A percentile compares a stretch with the other conserved stretches of the same genome.
Conservation (phyloP, 2,797 vertebrate genomes). For the Craterocephalus amniculus region DNA sequence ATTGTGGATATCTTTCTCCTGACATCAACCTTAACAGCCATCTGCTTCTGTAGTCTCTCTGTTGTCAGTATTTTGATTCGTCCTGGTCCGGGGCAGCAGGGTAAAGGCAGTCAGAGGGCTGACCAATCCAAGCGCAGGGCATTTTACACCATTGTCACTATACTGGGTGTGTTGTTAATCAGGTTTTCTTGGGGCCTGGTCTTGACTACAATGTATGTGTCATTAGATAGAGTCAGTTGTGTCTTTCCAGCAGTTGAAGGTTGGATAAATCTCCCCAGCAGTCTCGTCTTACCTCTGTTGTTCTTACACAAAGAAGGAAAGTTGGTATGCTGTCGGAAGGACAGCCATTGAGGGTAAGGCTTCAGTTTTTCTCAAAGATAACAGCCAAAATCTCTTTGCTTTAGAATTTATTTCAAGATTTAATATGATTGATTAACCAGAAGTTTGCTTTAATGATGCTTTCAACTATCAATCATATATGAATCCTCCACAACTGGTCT, state of each 20-base stretch:
- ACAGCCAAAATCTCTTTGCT: background rate
- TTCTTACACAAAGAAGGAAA: conserved; percentile 5
- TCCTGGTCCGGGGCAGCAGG: background rate
- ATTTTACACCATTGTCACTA: conserved; percentile 7
- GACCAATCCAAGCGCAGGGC: conserved; percentile 6
- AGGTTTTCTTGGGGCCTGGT: conserved; percentile 3
- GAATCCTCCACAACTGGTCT: too few relatives aligned
- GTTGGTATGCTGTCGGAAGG: background rate
- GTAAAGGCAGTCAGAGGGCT: background rate
- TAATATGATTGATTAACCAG: too few relatives aligned
- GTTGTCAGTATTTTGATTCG: conserved; percentile 5
- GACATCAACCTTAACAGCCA: background rate
- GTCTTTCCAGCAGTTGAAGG: background rate
- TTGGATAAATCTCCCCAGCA: conserved; percentile 20
- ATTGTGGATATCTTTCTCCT: conserved; percentile 1
- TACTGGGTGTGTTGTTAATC: background rate
- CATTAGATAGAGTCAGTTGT: background rate
- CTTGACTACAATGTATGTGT: background rate
- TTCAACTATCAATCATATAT: too few relatives aligned
- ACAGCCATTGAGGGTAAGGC: background rate
- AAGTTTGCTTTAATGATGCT: too few relatives aligned
- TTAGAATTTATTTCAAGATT: background rate
- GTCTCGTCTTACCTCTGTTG: conserved; percentile 4
- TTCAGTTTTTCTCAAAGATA: background rate
- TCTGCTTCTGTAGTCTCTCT: conserved; percentile 8